Evolutionary conservation across 64 coral and sea anemone genomes (phyloP), one percentile per base, ranked within the genome.

Genomic region (Acropora tenuis): DNA sequence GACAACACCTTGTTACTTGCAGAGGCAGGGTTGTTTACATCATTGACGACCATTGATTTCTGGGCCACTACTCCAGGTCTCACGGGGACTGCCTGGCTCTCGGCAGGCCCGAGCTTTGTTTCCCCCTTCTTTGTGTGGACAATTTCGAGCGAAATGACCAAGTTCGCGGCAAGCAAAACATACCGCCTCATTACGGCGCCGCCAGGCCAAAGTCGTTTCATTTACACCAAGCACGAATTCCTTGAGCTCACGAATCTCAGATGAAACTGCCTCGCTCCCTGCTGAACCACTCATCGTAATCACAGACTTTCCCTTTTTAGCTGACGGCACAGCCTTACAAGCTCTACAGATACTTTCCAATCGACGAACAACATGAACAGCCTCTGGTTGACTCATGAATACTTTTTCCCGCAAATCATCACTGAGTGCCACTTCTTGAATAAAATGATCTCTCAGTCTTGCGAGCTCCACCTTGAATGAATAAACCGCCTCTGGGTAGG

Each of bases 41-140:
- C 44, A 48, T 30, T 46, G 78, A 73, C 13, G 44, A 58, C 40
- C 9, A 41, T 72, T 30, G 60, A 15, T 57, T n/a, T 2, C 6
- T 4, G 87, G 87, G 75, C 87, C 16, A 43, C 18, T 11, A 19
- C 40, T 44, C 17, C 53, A 48, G 48, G 2, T 43, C 6, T 13
- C 40, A 48, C 55, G 73, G 48, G 84, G 84, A 61, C 84, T 87
- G 84, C 6, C 40, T 87, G 84, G 30, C 84, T 67, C 66, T 44
- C 18, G 43, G 59, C 84, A 87, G 69, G 43, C 84, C 66, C 84
- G 41, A 19, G 44, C 66, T 46, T 13, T 67, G 65, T 87, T 87
- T 87, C 83, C 83, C 83, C 8, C 10, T 41, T 17, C 17, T 12
- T 72, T 87, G 1, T 9, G 30, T 18, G 63, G 48, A 87, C 66